phyloP scores from a whole-genome alignment of 2,888 invertebrate genomes.

The Hololepta plana region DNA sequence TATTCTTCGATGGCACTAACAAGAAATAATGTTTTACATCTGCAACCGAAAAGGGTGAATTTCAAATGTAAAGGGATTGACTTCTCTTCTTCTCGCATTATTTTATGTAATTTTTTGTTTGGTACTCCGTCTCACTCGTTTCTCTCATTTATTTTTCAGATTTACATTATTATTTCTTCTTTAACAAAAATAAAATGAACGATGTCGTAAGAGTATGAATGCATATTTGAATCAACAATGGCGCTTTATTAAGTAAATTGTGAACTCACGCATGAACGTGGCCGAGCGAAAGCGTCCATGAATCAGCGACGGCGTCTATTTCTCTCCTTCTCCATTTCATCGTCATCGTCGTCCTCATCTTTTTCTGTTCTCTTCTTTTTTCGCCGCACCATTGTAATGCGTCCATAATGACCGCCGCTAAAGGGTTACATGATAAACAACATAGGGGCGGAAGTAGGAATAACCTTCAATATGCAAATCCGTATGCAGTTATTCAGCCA shows the following conservation, averaged over 20 bases:
- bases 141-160: too few species aligned
- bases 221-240: constrained; percentile 8
- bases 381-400: constrained; percentile 14
- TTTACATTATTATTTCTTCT: too few species aligned
- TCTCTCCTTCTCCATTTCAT: constrained; percentile 8
- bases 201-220: too few species aligned
- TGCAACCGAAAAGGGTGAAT: too few species aligned
- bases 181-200: too few species aligned
- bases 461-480: constrained; percentile 28
- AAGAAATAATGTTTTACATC: too few species aligned
- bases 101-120: too few species aligned
- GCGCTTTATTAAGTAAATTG: constrained; percentile 11
- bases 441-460: constrained; percentile 27
- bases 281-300: constrained; percentile 11
- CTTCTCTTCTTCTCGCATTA: too few species aligned
- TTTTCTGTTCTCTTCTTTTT: constrained; percentile 9
- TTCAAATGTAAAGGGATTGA: too few species aligned
- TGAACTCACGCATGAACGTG: constrained; percentile 12
- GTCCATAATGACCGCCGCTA: constrained; percentile 20
- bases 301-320: constrained; percentile 14
- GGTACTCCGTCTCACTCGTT: too few species aligned
- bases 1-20: too few species aligned
- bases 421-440: constrained; percentile 26
- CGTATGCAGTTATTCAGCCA: constrained; percentile 25
- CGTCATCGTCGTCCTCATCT: constrained; percentile 9